Evolutionary conservation across 2,113 vertebrate species (phyloP).

Genomic region (Lycaon pictus): DNA sequence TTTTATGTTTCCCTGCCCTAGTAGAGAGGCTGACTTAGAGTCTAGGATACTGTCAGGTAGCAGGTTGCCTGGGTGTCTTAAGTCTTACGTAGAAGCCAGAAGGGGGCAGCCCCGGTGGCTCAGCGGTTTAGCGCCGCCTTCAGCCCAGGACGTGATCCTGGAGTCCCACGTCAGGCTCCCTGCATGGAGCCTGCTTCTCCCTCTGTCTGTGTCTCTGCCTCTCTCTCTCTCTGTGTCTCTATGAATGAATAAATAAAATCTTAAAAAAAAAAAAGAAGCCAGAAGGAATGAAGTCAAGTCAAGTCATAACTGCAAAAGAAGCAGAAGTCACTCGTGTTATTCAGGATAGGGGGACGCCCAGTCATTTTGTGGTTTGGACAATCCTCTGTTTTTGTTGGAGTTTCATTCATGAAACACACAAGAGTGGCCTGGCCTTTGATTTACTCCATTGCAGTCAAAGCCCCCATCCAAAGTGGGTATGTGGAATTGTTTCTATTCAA

Average conservation of each 20-base stretch:
- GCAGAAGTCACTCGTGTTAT: neutral
- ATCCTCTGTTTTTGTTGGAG: neutral
- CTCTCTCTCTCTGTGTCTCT: too few relatives aligned
- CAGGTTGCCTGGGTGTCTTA: neutral
- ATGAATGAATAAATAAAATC: too few relatives aligned
- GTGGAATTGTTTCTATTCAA: neutral
- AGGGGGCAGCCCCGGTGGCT: neutral
- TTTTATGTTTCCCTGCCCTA: neutral
- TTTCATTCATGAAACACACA: neutral
- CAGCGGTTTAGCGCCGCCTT: too few relatives aligned
- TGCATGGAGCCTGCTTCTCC: too few relatives aligned
- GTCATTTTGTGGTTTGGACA: neutral
- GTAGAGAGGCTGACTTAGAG: neutral
- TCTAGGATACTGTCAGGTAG: neutral
- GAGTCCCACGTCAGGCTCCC: too few relatives aligned
- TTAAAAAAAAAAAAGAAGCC: neutral
- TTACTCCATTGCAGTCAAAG: neutral
- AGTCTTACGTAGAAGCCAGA: neutral
- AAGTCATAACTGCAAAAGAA: neutral
- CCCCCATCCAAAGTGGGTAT: neutral
- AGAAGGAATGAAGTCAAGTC: neutral
- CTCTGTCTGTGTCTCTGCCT: too few relatives aligned
- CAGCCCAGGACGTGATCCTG: too few relatives aligned
- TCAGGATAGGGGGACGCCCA: too few relatives aligned
- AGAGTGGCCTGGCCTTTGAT: neutral